phyloP scores from a whole-genome alignment of 2,888 invertebrate species.

The Tetrapedia diversipes region DNA sequence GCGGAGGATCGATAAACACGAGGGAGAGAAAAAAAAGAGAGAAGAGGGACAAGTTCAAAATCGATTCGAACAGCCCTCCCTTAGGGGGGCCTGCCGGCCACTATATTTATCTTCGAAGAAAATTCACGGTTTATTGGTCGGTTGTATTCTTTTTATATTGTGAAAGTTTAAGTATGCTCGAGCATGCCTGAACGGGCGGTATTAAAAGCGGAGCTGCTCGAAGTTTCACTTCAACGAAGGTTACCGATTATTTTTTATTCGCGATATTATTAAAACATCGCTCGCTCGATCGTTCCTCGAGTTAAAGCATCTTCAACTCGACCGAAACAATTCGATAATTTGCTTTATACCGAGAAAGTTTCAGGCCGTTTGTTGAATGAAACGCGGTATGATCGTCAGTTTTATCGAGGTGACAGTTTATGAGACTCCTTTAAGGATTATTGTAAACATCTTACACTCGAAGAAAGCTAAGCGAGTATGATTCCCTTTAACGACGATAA shows the following conservation, averaged over 20 bases:
- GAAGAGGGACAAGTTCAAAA: conserved; percentile 23
- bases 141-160: conserved; percentile 32
- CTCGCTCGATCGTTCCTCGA: too few relatives aligned
- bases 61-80: conserved; percentile 5
- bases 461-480: too few relatives aligned
- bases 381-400: too few relatives aligned
- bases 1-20: not conserved
- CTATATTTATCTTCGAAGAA: conserved; percentile 33
- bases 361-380: too few relatives aligned
- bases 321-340: too few relatives aligned
- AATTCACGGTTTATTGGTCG: conserved; percentile 36
- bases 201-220: not conserved
- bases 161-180: conserved; percentile 23
- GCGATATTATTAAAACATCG: too few relatives aligned
- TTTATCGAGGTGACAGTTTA: too few relatives aligned
- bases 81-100: not conserved
- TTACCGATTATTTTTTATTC: not conserved
- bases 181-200: not conserved
- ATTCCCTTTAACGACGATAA: too few relatives aligned
- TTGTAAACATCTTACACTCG: too few relatives aligned
- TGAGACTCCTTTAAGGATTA: too few relatives aligned
- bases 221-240: not conserved
- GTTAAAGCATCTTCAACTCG: too few relatives aligned
- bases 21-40: not conserved
- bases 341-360: too few relatives aligned